Base-by-base conservation (phyloP, 53 echinoderm and acorn worm species). In the Holothuria scabra region DNA sequence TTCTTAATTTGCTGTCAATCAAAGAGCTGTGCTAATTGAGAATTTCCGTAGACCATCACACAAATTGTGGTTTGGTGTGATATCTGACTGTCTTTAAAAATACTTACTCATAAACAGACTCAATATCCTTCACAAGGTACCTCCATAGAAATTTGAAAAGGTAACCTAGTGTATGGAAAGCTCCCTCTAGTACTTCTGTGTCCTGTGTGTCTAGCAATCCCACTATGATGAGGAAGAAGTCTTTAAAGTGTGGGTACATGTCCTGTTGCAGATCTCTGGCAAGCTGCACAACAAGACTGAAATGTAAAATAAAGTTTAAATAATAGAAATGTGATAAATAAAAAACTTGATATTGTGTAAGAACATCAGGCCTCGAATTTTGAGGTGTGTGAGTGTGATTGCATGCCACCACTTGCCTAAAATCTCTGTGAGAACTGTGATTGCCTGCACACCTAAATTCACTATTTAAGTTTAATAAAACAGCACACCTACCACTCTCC, bases 81-180 rank as follows among this genome's bases (percentile, higher is more conserved):
- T n/a, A n/a, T n/a, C n/a, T n/a, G n/a, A n/a, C n/a, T n/a, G n/a
- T n/a, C n/a, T n/a, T n/a, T 8, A 48, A 13, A 48, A 48, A 48
- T 48, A 48, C 48, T 58, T 86, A 97, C 97, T 87, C 67, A 66
- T 92, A 92, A 5, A 94, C 97, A 65, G 92, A 91, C 55, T 97
- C 12, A 48, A 97, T 92, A 81, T 97, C 97, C 71, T 92, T 80
- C 63, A 97, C 88, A 33, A 97, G 87, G 61, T 97, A 97, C 23
- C 97, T 90, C 97, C 97, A 97, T 3, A 97, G 89, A 49, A 92
- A 94, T 85, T 97, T 97, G 90, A 97, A 94, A 65, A 97, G 94
- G 84, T 92, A 97, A 12, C 92, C 90, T 12, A 97, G 87, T 21
- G 92, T 86, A 31, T 90, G 90, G 89, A 97, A 97, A 69, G 94